Evolutionary conservation across 2,888 invertebrate genomes (phyloP), one percentile per base, ranked within the genome.

Genomic region (Podotricha telesiphe): DNA sequence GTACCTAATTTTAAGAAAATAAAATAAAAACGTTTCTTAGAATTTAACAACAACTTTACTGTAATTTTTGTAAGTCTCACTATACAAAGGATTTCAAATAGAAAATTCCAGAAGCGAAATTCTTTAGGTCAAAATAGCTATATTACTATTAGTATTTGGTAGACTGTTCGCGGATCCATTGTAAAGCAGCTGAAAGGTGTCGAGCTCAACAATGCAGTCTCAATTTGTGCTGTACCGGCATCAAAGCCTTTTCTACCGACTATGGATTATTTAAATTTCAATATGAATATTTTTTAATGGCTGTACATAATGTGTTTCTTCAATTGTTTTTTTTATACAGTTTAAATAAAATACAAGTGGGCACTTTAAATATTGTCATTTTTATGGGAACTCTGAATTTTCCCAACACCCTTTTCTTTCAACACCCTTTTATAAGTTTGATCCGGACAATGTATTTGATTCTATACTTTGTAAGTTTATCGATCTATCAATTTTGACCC

Each of bases 191-290:
- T 48, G 61, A 67, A 65, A 67, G 72, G 67, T 72, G 64, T 72
- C 63, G 66, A 53, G 51, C 69, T 50, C 61, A 67, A 72, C 71
- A 75, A 75, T 72, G 67, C 69, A 64, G 64, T 65, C 70, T 65
- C 71, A 63, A 58, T 50, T 62, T 50, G 48, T 34, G 50, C 62
- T 50, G 62, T 48, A 48, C 50, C 59, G 53, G 47, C 42, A 67
- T 70, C 65, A 72, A 65, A 70, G 74, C 71, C 72, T 72, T 70
- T 72, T 73, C 70, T 70, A 67, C 68, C 66, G 37, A 72, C 72
- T 69, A 40, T 48, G 67, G 70, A 73, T 73, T 65, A 67, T 67
- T 67, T 68, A 67, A 72, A 73, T 73, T 66, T 65, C n/a, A 51
- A 67, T 67, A 13, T 17, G n/a, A 56, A 22, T 48, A 20, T 15